These are phyloP conservation scores for Galerucella nymphaeae DNA, from an alignment of 2,888 invertebrate genomes.

Conservation along the genomic window DNA sequence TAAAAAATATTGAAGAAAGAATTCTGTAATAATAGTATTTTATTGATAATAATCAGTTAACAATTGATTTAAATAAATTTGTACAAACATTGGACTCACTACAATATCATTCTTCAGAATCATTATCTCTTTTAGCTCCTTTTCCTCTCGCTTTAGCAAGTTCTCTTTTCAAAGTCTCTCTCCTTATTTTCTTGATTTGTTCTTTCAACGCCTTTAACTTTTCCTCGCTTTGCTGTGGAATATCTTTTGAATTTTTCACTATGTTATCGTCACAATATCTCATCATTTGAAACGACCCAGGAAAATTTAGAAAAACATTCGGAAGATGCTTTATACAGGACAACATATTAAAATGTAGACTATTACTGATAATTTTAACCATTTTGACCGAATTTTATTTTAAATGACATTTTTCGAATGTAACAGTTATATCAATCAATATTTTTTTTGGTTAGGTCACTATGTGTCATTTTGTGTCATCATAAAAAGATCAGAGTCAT, in stretches of 20 bases:
- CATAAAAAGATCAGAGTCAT: too few relatives aligned
- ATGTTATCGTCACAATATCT: not conserved
- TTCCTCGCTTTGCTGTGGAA: not conserved
- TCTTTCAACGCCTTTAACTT: not conserved
- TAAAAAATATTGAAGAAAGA: too few relatives aligned
- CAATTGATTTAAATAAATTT: not conserved
- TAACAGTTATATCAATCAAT: not conserved
- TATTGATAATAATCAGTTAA: too few relatives aligned
- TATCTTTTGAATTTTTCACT: not conserved
- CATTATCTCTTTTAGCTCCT: not conserved
- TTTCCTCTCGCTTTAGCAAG: not conserved
- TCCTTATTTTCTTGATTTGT: slow-evolving; percentile 5
- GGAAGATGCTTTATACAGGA: not conserved
- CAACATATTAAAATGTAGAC: not conserved
- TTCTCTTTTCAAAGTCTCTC: slow-evolving; percentile 9
- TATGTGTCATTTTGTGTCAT: too few relatives aligned
- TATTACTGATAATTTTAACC: not conserved
- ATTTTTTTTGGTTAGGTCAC: too few relatives aligned
- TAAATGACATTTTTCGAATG: not conserved
- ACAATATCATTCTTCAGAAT: not conserved
- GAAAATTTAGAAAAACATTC: not conserved
- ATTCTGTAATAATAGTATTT: too few relatives aligned
- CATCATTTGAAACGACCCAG: not conserved
- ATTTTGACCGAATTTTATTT: not conserved
- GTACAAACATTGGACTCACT: not conserved